phyloP scores from a whole-genome alignment of 23 tunicate genomes.

The Aplidium turbinatum region DNA sequence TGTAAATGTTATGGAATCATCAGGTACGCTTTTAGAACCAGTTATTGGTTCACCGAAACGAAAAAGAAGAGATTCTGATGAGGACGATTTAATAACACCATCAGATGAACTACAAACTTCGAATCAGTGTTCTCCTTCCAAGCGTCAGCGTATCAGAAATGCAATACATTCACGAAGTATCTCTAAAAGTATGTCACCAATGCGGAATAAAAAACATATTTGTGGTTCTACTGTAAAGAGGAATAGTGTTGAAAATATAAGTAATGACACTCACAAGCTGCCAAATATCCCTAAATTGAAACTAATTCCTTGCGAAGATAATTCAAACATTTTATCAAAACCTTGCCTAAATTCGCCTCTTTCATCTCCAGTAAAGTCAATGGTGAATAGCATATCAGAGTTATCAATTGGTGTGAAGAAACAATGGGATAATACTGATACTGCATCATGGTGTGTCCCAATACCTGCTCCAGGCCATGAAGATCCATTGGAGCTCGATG shows the following conservation, averaged over 20 bases:
- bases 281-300: constrained; percentile 21
- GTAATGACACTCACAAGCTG: too few relatives aligned
- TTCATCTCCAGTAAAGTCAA: constrained; percentile 59
- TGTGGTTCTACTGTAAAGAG: constrained; percentile 14
- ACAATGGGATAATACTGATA: constrained; percentile 19
- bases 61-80: constrained; percentile 51
- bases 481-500: constrained; percentile 81
- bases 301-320: constrained; percentile 14
- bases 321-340: not conserved
- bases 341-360: constrained; percentile 6
- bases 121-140: constrained; percentile 42
- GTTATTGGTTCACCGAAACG: constrained; percentile 56
- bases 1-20: too few relatives aligned
- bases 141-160: constrained; percentile 30
- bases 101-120: not conserved
- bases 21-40: too few relatives aligned
- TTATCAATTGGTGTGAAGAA: constrained; percentile 49
- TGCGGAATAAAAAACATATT: constrained; percentile 6
- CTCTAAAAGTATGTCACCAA: not conserved
- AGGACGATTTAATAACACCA: constrained; percentile 4
- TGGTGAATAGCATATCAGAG: constrained; percentile 88
- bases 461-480: constrained; percentile 29
- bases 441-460: constrained; percentile 68
- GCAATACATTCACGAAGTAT: too few relatives aligned
- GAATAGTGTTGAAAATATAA: not conserved